Evolutionary conservation across 2,888 invertebrate species (phyloP), one percentile per base, ranked within the genome.

Genomic region (Cylloceria caligata): DNA sequence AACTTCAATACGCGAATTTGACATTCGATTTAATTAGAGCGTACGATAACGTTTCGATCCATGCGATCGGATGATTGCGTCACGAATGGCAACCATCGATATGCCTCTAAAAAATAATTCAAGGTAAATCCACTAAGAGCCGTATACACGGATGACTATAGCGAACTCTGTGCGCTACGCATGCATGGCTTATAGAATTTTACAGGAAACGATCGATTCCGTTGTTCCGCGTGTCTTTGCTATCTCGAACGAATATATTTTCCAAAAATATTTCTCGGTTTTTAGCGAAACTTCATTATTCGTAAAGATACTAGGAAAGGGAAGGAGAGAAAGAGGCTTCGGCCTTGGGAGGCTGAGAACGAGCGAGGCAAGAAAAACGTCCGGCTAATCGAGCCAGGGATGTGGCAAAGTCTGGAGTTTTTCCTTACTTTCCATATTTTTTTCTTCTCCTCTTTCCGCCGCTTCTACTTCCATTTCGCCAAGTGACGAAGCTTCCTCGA

Each of bases 101-200:
- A 36, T 79, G 60, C 21, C 39, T 9, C 82, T 82, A 65, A 82
- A n/a, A n/a, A n/a, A 82, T 82, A 75, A 82, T 82, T 79, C 75
- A 82, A 49, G n/a, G 24, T 21, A 30, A 24, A 75, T 19, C 57
- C 65, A 19, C 57, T 49, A 24, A 55, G 57, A 19, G 19, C 2
- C 3, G 34, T 21, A 21, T 45, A 52, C 27, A 55, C 24, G 69
- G 47, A 27, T n/a, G 19, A 13, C 45, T 49, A 24, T 13, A 57
- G 6, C 16, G 21, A 49, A 49, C 21, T 52, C 24, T 11, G 13
- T n/a, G 9, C 11, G 0, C 24, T 52, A 24, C 24, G 24, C 13
- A 24, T 24, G 11, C 52, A 72, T 27, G 45, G 39, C 42, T 72
- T 42, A 27, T 19, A 69, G 68, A 47, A 47, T 64, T 74, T 34